A percentile compares a stretch with the other conserved stretches of the same genome.
Conservation (phyloP, 2,888 invertebrate species). For the Achlya flavicornis region DNA sequence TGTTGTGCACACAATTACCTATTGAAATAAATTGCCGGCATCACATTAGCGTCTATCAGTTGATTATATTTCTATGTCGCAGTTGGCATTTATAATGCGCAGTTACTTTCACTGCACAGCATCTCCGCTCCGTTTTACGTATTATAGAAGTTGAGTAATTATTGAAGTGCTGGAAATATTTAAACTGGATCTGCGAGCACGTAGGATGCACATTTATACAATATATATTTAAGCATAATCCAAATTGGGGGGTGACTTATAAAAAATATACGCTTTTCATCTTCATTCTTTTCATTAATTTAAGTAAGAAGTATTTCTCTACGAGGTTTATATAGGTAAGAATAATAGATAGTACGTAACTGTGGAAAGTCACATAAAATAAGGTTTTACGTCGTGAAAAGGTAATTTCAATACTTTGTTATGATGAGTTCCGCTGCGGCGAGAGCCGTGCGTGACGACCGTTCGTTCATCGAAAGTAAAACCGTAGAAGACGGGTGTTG, state of each 20-base stretch:
- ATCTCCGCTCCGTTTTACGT: background rate
- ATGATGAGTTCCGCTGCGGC: slow-evolving; percentile 36
- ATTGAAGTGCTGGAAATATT: background rate
- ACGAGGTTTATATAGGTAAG: background rate
- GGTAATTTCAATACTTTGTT: slow-evolving; percentile 5
- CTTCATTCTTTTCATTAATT: too few species aligned
- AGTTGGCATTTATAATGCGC: slow-evolving; percentile 9
- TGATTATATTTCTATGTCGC: slow-evolving; percentile 6
- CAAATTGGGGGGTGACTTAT: too few species aligned
- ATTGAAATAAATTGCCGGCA: slow-evolving; percentile 12
- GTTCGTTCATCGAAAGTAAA: slow-evolving; percentile 59
- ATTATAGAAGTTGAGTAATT: background rate
- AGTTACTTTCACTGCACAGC: slow-evolving; percentile 10
- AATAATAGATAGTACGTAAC: background rate
- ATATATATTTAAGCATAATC: too few species aligned
- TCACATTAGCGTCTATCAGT: background rate
- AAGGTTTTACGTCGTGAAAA: slow-evolving; percentile 1
- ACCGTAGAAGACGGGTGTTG: slow-evolving; percentile 41
- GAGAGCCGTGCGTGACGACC: slow-evolving; percentile 43
- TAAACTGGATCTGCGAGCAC: too few species aligned
- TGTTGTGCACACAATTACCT: slow-evolving; percentile 14
- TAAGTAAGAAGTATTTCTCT: background rate
- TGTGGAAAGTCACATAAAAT: background rate
- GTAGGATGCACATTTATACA: too few species aligned
- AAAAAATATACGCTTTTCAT: too few species aligned